Conservation (phyloP, 2,113 vertebrate genomes). For the Sula dactylatra region DNA sequence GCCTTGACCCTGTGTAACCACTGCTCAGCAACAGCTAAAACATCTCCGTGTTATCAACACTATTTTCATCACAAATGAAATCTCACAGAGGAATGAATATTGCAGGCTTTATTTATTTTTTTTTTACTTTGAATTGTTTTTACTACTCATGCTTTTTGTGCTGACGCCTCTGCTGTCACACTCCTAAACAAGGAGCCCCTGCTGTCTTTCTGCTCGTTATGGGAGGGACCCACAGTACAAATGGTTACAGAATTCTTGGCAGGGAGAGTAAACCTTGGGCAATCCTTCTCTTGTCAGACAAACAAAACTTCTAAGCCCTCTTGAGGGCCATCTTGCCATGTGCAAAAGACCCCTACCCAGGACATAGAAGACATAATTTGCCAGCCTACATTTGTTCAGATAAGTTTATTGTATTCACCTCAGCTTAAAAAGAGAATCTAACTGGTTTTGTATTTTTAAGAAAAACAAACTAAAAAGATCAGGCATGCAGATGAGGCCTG, state of each 20-base stretch:
- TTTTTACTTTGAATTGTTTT: not conserved
- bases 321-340: not conserved
- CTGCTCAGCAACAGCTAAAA: not conserved
- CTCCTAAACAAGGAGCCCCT: not conserved
- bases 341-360: not conserved
- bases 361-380: not conserved
- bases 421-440: not conserved
- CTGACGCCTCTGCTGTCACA: not conserved
- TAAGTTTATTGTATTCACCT: not conserved
- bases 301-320: not conserved
- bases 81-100: not conserved
- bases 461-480: not conserved
- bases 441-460: not conserved
- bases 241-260: not conserved
- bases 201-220: not conserved
- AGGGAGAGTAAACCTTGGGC: not conserved
- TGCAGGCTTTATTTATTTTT: not conserved
- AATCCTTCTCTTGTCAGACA: not conserved
- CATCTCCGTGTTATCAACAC: not conserved
- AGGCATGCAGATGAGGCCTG: not conserved
- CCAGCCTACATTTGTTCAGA: not conserved
- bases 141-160: not conserved
- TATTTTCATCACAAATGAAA: not conserved
- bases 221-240: not conserved
- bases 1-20: not conserved